Evolutionary conservation across 2,113 vertebrate genomes (phyloP).

Genomic region (human (Homo sapiens)): DNA sequence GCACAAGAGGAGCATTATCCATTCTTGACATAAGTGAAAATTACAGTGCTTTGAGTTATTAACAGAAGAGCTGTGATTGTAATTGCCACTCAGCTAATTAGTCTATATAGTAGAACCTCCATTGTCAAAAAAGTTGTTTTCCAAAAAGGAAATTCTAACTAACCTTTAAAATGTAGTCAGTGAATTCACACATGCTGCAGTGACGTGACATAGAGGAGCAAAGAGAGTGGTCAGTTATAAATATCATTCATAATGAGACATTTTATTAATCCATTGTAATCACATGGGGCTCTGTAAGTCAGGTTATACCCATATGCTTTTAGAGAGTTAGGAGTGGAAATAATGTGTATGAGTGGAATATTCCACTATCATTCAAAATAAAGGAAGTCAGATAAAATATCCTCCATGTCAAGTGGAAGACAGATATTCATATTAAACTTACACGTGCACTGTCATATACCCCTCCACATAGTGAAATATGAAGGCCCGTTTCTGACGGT

Average conservation of each 20-base stretch:
- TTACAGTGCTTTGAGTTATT: background rate
- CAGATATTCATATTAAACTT: background rate
- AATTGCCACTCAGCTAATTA: background rate
- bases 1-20: background rate
- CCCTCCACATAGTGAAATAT: background rate
- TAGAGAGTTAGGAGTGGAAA: background rate
- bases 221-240: background rate
- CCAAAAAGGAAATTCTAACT: background rate
- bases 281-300: background rate
- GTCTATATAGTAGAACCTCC: background rate
- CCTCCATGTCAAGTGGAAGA: background rate
- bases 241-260: background rate
- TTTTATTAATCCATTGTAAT: slow-evolving; percentile 20
- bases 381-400: background rate
- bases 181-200: background rate
- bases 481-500: background rate
- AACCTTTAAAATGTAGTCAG: background rate
- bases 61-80: background rate
- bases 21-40: background rate
- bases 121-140: background rate
- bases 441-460: background rate
- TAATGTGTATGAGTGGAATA: background rate
- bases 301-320: background rate
- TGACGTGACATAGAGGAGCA: background rate
- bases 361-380: background rate